Percentiles rank a stretch among this genome's conserved stretches.
phyloP scores from a whole-genome alignment of 1,140 invertebrate species.

The Cherax destructor region DNA sequence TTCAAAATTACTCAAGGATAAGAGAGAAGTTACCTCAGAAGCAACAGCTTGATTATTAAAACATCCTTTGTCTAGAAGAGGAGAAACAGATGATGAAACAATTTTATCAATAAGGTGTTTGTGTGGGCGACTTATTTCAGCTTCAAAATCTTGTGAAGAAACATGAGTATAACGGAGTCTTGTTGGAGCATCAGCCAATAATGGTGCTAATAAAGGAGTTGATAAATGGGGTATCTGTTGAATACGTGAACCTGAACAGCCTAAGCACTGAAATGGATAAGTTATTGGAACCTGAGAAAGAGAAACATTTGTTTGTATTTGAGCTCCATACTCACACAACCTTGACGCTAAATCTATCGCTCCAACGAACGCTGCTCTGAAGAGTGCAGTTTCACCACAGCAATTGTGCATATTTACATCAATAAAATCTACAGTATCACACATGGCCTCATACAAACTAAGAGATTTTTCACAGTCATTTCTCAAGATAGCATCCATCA shows the following conservation, averaged over 20 bases:
- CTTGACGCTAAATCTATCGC: conserved; percentile 32
- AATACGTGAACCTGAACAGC: neutral
- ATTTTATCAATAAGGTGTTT: conserved; percentile 59
- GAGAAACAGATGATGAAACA: conserved; percentile 41
- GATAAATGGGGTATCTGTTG: neutral
- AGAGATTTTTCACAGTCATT: conserved; percentile 28
- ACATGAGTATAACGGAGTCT: conserved; percentile 49
- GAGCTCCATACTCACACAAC: conserved; percentile 41
- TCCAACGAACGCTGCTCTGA: conserved; percentile 54
- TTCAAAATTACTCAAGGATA: conserved; percentile 24
- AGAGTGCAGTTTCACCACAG: conserved; percentile 56
- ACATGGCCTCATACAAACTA: conserved; percentile 48
- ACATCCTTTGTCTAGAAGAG: conserved; percentile 42
- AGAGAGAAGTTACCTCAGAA: conserved; percentile 1
- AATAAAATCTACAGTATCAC: conserved; percentile 33
- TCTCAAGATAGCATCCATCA: conserved; percentile 59
- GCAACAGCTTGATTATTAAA: conserved; percentile 27
- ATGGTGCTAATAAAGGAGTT: conserved; percentile 49
- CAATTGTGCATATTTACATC: conserved; percentile 46
- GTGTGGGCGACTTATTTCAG: conserved; percentile 20
- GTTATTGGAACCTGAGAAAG: conserved; percentile 26
- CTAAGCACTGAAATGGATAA: neutral
- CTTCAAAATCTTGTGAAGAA: conserved; percentile 20
- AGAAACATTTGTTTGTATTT: conserved; percentile 8
- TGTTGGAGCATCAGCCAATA: conserved; percentile 42